phyloP scores from a whole-genome alignment of 2,888 invertebrate species.

The Lasiommata megera region DNA sequence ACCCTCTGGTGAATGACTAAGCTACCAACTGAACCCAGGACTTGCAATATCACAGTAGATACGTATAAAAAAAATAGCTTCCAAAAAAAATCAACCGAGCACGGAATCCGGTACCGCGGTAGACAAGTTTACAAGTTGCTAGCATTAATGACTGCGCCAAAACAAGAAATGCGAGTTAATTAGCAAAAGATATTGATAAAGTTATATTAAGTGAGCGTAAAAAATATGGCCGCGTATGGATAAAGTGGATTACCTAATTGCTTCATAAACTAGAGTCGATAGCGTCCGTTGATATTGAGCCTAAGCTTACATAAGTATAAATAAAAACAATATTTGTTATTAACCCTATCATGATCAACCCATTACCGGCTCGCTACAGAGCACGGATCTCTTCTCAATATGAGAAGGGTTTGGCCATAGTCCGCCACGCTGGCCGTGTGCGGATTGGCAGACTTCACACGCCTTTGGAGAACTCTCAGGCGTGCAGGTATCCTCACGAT shows the following conservation, averaged over 20 bases:
- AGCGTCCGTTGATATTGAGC: background rate
- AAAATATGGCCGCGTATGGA: background rate
- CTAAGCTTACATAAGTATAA: background rate
- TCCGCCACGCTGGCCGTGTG: too few species aligned
- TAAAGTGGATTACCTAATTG: conserved; percentile 9
- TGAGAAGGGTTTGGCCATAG: too few species aligned
- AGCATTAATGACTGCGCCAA: conserved; percentile 11
- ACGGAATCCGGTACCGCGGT: background rate
- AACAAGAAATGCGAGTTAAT: conserved; percentile 22
- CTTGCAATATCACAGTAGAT: too few species aligned
- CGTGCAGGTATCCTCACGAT: too few species aligned
- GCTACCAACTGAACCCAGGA: too few species aligned
- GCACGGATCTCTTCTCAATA: too few species aligned
- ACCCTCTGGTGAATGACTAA: too few species aligned
- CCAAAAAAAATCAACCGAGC: background rate
- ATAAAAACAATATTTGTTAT: background rate
- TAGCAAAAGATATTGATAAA: conserved; percentile 20
- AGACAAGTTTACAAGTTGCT: background rate
- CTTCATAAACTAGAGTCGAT: conserved; percentile 9
- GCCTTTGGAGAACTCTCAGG: too few species aligned
- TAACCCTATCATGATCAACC: too few species aligned
- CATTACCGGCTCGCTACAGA: too few species aligned
- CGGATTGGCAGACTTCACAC: too few species aligned
- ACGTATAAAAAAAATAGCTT: too few species aligned
- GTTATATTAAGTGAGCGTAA: background rate